Evolutionary conservation across 35 echinoderm and acorn worm genomes (phyloP).

Genomic region (Diadema setosum): DNA sequence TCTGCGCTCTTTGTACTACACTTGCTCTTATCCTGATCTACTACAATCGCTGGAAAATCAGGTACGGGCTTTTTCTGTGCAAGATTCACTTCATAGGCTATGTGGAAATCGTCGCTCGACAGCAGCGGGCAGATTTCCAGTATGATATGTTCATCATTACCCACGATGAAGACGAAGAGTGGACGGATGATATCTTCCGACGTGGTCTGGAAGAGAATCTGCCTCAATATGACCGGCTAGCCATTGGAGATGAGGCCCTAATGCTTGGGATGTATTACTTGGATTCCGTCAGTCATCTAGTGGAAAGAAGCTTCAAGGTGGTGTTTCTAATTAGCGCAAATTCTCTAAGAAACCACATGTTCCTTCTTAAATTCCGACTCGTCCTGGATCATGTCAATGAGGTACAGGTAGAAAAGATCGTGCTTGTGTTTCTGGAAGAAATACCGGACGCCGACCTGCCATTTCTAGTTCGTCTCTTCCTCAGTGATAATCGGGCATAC

Average conservation of each 20-base stretch:
- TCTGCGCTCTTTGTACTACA: not conserved
- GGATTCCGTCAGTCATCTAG: not conserved
- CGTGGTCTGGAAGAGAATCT: not conserved
- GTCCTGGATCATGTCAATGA: not conserved
- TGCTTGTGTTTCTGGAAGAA: not conserved
- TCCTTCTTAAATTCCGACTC: not conserved
- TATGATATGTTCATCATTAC: not conserved
- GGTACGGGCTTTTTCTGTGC: not conserved
- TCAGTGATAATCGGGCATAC: not conserved
- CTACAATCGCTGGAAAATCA: not conserved
- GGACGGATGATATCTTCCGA: not conserved
- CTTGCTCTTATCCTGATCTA: not conserved
- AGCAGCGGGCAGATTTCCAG: not conserved
- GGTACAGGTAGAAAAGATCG: not conserved
- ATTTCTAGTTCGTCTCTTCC: not conserved
- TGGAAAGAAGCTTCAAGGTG: not conserved
- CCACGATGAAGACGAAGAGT: not conserved
- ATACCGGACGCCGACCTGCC: not conserved
- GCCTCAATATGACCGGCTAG: not conserved
- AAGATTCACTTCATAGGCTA: not conserved
- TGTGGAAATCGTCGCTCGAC: not conserved
- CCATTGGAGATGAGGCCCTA: not conserved
- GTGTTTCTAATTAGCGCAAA: not conserved
- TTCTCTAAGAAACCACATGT: not conserved
- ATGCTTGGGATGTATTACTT: not conserved